These are phyloP conservation scores for Pseudochromis fuscus DNA, from an alignment of 2,797 vertebrate species.

Conservation along the genomic window DNA sequence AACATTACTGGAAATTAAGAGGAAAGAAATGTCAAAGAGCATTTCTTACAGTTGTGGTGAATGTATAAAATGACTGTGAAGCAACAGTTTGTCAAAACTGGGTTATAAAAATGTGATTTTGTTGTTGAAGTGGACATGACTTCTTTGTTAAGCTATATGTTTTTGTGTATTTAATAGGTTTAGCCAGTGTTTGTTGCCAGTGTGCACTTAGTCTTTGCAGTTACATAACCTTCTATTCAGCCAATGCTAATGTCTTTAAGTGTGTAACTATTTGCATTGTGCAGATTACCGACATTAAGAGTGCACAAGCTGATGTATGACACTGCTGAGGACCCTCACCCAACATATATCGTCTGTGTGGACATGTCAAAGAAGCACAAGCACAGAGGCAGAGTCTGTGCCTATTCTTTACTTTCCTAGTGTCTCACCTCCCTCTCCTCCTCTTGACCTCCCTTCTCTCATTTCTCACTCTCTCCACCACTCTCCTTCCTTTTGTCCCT, in stretches of 20 bases:
- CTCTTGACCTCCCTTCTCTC: conserved; percentile 31
- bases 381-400: background rate
- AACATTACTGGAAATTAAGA: too few relatives aligned
- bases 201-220: background rate
- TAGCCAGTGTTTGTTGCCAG: conserved; percentile 7
- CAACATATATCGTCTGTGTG: conserved; percentile 11
- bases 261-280: conserved; percentile 13
- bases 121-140: background rate
- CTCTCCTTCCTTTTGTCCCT: conserved; percentile 35
- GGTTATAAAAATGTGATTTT: background rate
- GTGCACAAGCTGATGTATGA: background rate
- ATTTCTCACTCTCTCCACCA: conserved; percentile 51
- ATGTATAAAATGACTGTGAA: background rate
- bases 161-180: conserved; percentile 6
- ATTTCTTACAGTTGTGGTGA: background rate
- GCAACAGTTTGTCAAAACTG: background rate
- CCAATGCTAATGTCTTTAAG: conserved; percentile 13
- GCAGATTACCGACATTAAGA: background rate
- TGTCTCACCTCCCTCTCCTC: conserved; percentile 2
- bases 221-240: background rate
- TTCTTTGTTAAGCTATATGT: background rate
- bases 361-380: background rate
- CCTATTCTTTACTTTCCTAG: background rate
- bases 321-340: conserved; percentile 1
- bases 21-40: background rate